These are phyloP conservation scores for Lucinisca nassula DNA, from an alignment of 2,888 invertebrate species.

Conservation along the genomic window DNA sequence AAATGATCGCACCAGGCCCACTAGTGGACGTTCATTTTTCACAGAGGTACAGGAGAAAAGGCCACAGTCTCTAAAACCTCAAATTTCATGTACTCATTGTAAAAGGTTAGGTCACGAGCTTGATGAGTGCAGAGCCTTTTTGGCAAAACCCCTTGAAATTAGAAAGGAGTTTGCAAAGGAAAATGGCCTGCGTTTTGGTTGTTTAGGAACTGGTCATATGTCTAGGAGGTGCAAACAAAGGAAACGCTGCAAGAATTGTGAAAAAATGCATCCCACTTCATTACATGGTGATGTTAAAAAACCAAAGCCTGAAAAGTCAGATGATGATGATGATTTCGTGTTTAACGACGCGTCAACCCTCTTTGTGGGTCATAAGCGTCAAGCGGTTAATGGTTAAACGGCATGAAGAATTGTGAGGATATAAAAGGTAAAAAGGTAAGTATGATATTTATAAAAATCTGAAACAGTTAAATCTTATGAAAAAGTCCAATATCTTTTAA, in stretches of 20 bases:
- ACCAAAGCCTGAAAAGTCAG: neutral
- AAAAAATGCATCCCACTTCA: constrained; percentile 40
- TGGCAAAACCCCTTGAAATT: constrained; percentile 27
- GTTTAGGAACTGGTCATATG: constrained; percentile 42
- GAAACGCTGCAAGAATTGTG: constrained; percentile 44
- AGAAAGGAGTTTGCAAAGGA: constrained; percentile 49
- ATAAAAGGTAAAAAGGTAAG: too few relatives aligned
- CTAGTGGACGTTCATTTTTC: neutral
- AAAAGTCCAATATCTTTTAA: too few relatives aligned
- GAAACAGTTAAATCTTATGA: too few relatives aligned
- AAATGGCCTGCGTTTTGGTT: constrained; percentile 48
- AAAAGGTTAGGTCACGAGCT: constrained; percentile 40
- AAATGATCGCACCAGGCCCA: too few relatives aligned
- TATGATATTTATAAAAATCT: too few relatives aligned
- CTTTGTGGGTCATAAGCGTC: too few relatives aligned
- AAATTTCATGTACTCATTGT: constrained; percentile 23
- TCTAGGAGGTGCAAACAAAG: constrained; percentile 41
- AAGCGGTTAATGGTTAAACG: too few relatives aligned
- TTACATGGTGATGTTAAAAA: constrained; percentile 48
- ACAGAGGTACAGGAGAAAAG: neutral
- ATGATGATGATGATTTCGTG: too few relatives aligned
- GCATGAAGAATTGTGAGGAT: too few relatives aligned
- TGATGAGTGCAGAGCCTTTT: constrained; percentile 34
- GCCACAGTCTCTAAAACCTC: neutral
- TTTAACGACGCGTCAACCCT: too few relatives aligned